A percentile compares a stretch with the other conserved stretches of the same genome.
These are phyloP conservation scores for Heliconius hermathena DNA, from an alignment of 1,140 invertebrate species.

Conservation along the genomic window DNA sequence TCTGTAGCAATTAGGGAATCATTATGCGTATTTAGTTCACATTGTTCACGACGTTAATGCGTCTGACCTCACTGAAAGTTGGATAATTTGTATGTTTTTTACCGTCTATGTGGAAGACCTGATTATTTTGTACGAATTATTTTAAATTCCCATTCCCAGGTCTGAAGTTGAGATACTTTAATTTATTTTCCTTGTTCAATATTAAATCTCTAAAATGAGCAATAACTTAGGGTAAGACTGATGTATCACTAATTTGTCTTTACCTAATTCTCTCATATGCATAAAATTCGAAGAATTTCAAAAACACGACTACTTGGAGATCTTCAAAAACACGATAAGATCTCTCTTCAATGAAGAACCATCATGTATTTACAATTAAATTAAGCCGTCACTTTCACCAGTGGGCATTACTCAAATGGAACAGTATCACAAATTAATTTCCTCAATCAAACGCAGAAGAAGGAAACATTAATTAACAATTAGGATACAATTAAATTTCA, in stretches of 20 bases:
- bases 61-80: conserved; percentile 39
- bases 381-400: background rate
- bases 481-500: background rate
- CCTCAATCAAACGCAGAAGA: background rate
- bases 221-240: no score
- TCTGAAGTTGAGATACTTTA: no score
- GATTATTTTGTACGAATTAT: background rate
- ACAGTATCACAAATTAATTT: background rate
- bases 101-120: background rate
- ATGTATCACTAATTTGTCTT: background rate
- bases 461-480: background rate
- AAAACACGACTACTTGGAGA: background rate
- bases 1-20: conserved; percentile 44
- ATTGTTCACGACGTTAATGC: conserved; percentile 38
- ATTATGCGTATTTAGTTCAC: conserved; percentile 52
- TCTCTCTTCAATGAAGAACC: no score
- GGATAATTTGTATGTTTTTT: conserved; percentile 21
- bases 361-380: background rate
- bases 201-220: no score
- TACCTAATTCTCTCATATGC: background rate
- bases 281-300: background rate
- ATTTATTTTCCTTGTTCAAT: no score
- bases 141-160: background rate
- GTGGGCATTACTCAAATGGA: background rate
- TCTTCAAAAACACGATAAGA: no score